Conservation (phyloP, 2,113 vertebrate genomes). For the Panthera uncia region DNA sequence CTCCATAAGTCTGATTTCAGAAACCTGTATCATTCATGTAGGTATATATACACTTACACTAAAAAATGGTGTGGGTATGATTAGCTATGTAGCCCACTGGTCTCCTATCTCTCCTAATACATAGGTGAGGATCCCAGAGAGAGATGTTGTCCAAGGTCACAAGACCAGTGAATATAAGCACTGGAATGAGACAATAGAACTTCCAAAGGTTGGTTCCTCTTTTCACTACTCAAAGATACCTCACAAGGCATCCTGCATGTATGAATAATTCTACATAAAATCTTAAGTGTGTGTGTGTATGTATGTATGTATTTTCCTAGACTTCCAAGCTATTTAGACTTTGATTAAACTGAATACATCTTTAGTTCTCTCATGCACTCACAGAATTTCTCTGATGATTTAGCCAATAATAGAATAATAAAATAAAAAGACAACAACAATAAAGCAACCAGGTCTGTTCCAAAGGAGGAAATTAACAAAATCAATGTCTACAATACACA, state of each 20-base stretch:
- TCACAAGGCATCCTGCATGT: background rate
- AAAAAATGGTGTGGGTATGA: background rate
- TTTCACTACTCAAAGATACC: background rate
- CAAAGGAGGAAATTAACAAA: slow-evolving; percentile 66
- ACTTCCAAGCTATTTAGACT: slow-evolving; percentile 69
- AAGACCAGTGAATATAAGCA: background rate
- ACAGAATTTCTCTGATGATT: slow-evolving; percentile 71
- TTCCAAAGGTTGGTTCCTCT: background rate
- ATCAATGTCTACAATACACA: slow-evolving; percentile 47
- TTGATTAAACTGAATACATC: slow-evolving; percentile 72
- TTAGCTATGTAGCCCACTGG: background rate
- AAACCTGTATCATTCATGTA: background rate
- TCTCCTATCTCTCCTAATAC: background rate
- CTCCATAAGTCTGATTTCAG: background rate
- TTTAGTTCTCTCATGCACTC: slow-evolving; percentile 63
- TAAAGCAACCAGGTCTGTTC: slow-evolving; percentile 53
- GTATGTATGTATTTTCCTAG: background rate
- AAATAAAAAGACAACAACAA: slow-evolving; percentile 65
- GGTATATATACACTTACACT: background rate
- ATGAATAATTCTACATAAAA: background rate
- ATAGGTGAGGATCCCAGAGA: background rate
- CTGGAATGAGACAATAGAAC: background rate
- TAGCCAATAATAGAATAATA: slow-evolving; percentile 64
- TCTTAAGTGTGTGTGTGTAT: background rate
- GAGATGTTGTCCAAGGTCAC: background rate